These are phyloP conservation scores for Scatophagus argus DNA, from an alignment of 2,113 vertebrate species.

Conservation along the genomic window DNA sequence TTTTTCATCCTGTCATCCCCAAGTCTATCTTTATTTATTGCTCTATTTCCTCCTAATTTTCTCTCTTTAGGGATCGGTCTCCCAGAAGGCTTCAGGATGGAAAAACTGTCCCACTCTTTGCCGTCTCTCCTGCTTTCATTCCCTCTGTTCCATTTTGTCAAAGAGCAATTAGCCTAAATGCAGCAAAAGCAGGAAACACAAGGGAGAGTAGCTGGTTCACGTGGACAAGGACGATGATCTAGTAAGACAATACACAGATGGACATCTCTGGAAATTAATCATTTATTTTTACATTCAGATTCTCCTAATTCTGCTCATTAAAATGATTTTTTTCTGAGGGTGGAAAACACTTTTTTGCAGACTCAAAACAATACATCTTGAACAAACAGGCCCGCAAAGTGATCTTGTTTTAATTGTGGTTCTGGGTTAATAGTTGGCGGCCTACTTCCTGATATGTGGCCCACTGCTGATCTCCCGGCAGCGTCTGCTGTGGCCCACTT, in stretches of 20 bases:
- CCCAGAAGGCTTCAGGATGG: background rate
- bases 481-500: constrained; percentile 48
- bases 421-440: constrained; percentile 43
- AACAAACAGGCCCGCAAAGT: background rate
- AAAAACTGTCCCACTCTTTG: background rate
- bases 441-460: constrained; percentile 56
- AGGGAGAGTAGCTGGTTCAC: constrained; percentile 26
- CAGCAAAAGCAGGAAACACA: constrained; percentile 1
- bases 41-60: background rate
- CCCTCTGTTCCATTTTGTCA: constrained; percentile 58
- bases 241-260: constrained; percentile 27
- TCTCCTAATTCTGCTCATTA: background rate
- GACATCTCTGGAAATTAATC: constrained; percentile 5
- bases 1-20: background rate
- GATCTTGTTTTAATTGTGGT: constrained; percentile 23
- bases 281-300: background rate
- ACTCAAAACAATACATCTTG: background rate
- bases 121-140: constrained; percentile 2
- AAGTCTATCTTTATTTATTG: background rate
- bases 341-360: background rate
- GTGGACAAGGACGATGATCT: constrained; percentile 37
- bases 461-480: constrained; percentile 20
- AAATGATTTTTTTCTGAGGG: background rate
- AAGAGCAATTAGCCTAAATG: constrained; percentile 75
- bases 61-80: background rate